Base-by-base conservation (phyloP, 2,888 invertebrate species). In the Hipparchia sbordonii region DNA sequence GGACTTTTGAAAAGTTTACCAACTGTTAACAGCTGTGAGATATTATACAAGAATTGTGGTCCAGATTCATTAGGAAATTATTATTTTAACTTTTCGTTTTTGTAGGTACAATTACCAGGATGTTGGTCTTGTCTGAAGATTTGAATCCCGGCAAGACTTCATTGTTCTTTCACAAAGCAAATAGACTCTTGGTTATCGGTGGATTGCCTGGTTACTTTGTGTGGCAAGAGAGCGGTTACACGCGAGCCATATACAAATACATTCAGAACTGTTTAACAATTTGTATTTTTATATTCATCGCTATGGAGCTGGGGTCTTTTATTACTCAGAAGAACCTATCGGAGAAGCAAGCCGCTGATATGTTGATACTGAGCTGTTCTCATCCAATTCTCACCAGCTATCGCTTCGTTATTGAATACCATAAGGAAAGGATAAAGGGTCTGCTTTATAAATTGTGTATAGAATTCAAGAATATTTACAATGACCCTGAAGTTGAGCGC, bases 401-500 rank as follows among this genome's bases (percentile, higher is more conserved):
- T 60, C 72, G 77, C 7, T 9, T 80, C 0, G 80, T 80, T 6
- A 71, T 83, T 39, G 66, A 77, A 0, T 78, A 76, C 12, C 70
- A 83, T 13, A 75, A 76, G 23, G 57, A 77, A 0, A 77, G 77
- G 23, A 72, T 86, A 0, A 81, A 70, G 56, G 69, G 73, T 39
- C 73, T 88, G 8, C 33, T 87, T 1, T 72, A 79, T 6, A 77
- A 76, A 7, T 71, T 89, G 51, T 73, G 78, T 0, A 75, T 85
- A 2, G 70, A 13, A 0, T 70, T 88, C 54, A 89, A 88, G 72
- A 72, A 72, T 0, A 71, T 80, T 0, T 78, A 85, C 73, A 89
- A 87, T 63, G 86, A 90, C 70, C 67, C 72, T 0, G 74, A 78
- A 3, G 80, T 88, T 7, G 89, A 91, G 59, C 74, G 70, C 62